Evolutionary conservation across 2,797 vertebrate species (phyloP).

Genomic region (Typhlichthys subterraneus): DNA sequence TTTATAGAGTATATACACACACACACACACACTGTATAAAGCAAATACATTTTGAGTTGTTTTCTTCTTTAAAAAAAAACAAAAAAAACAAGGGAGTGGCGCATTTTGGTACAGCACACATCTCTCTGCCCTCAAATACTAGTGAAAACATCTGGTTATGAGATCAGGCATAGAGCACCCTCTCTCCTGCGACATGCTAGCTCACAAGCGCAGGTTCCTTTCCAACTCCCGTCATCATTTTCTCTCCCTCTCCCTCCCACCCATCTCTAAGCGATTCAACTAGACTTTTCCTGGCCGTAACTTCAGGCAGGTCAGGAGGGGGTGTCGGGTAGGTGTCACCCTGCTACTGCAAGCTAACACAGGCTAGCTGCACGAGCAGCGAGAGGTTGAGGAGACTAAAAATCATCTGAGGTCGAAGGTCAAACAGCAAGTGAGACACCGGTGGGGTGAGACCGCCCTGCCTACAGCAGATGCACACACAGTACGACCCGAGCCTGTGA

Average conservation of each 20-base stretch:
- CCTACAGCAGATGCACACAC: neutral
- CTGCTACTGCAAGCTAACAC: neutral
- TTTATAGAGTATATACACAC: no score
- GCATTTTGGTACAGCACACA: no score
- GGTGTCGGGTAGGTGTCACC: neutral
- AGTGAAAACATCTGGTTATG: no score
- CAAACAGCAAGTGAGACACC: constrained; percentile 24
- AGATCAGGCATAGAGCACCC: no score
- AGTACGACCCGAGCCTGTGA: constrained; percentile 32
- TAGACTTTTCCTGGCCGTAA: no score
- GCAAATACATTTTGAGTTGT: no score
- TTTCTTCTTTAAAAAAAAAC: no score
- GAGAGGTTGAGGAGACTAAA: constrained; percentile 17
- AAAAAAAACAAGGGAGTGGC: no score
- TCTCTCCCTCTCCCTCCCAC: constrained; percentile 16
- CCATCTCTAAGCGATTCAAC: constrained; percentile 14
- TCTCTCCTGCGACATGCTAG: no score
- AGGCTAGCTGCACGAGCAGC: neutral
- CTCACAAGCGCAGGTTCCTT: constrained; percentile 11
- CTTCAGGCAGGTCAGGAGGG: no score
- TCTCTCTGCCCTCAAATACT: no score
- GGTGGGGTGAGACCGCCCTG: constrained; percentile 5
- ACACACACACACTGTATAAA: no score
- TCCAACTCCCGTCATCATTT: constrained; percentile 28
- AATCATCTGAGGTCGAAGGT: constrained; percentile 30